Evolutionary conservation across 2,797 vertebrate species (phyloP).

Genomic region (Apogon hyalosoma): DNA sequence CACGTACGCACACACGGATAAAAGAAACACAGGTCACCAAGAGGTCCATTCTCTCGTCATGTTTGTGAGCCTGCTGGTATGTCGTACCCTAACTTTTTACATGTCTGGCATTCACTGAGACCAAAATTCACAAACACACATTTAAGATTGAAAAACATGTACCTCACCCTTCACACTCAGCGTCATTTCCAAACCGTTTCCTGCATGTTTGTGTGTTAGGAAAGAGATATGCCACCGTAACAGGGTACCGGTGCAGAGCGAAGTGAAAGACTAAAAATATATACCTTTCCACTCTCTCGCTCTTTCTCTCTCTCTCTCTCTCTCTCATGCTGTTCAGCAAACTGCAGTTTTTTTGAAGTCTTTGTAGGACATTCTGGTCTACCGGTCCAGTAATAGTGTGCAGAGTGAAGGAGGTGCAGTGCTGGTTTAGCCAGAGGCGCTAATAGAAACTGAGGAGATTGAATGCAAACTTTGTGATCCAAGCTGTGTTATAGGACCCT

Average conservation of each 20-base stretch:
- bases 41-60: constrained; percentile 16
- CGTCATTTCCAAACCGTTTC: background rate
- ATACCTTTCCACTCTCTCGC: background rate
- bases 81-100: constrained; percentile 65
- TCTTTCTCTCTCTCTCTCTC: background rate
- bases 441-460: constrained; percentile 46
- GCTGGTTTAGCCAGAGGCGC: constrained; percentile 48
- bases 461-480: constrained; percentile 53
- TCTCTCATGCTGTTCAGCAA: constrained; percentile 13
- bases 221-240: background rate
- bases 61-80: constrained; percentile 20
- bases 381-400: constrained; percentile 29
- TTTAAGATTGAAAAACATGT: background rate
- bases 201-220: constrained; percentile 5
- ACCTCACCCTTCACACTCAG: background rate
- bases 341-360: constrained; percentile 50
- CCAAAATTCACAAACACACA: constrained; percentile 34
- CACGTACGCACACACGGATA: background rate
- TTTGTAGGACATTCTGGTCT: constrained; percentile 45
- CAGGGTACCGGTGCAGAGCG: constrained; percentile 14
- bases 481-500: constrained; percentile 29
- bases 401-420: constrained; percentile 10
- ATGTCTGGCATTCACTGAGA: constrained; percentile 1
- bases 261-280: constrained; percentile 39
- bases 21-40: constrained; percentile 36